These are phyloP conservation scores for Varecia variegata DNA, from an alignment of 2,797 vertebrate genomes.

Conservation along the genomic window DNA sequence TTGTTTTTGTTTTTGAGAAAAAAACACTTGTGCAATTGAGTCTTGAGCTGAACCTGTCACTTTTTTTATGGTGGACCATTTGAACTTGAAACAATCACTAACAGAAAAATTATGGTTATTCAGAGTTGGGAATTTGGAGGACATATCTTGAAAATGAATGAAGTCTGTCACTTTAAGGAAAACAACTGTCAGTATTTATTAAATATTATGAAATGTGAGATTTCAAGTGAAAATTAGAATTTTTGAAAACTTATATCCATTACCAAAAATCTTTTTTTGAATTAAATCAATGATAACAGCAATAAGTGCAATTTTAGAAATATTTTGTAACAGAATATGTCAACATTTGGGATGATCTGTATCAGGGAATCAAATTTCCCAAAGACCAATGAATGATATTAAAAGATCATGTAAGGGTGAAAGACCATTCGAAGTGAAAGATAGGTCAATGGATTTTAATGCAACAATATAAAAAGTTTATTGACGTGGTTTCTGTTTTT, in stretches of 20 bases:
- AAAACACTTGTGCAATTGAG: neutral
- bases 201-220: neutral
- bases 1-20: neutral
- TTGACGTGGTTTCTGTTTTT: neutral
- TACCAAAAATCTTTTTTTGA: neutral
- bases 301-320: neutral
- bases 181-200: neutral
- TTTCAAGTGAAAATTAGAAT: conserved; percentile 12
- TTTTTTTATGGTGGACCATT: neutral
- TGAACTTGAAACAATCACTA: neutral
- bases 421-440: neutral
- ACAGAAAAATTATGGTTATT: neutral
- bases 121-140: neutral
- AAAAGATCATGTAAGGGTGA: neutral
- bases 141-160: neutral
- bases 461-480: neutral
- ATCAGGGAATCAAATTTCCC: neutral
- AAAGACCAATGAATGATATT: neutral
- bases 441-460: neutral
- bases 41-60: neutral
- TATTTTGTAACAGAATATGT: neutral
- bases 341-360: neutral
- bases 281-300: neutral
- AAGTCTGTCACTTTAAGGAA: neutral
- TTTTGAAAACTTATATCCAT: neutral